Evolutionary conservation across 2,797 vertebrate species (phyloP).

Genomic region (Apodemus agrarius): DNA sequence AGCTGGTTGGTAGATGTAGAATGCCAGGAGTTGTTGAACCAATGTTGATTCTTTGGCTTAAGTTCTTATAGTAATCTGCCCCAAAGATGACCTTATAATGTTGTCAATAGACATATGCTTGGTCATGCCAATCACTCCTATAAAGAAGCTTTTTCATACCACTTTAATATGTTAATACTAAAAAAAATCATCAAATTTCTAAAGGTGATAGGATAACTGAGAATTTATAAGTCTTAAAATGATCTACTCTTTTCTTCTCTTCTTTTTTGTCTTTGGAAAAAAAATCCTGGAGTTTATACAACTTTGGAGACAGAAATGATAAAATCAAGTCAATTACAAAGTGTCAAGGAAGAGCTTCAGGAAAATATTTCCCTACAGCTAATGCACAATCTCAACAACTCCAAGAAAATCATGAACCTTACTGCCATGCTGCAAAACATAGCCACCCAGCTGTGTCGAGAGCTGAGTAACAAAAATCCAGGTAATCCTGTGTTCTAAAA

Average conservation of each 20-base stretch:
- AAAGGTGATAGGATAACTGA: background rate
- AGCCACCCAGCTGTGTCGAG: conserved; percentile 63
- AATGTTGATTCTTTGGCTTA: background rate
- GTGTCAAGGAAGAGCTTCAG: conserved; percentile 67
- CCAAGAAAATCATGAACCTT: conserved; percentile 22
- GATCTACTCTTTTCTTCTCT: background rate
- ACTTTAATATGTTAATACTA: background rate
- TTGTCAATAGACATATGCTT: background rate
- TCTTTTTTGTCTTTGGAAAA: background rate
- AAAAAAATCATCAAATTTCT: background rate
- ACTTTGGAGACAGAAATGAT: conserved; percentile 42
- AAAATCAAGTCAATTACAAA: conserved; percentile 50
- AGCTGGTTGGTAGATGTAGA: background rate
- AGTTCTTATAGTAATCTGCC: background rate
- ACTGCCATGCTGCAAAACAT: conserved; percentile 51
- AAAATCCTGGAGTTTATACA: conserved; percentile 44
- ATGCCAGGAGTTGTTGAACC: background rate
- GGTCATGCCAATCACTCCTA: background rate
- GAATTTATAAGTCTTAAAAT: background rate
- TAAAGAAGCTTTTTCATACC: background rate
- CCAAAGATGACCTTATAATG: background rate
- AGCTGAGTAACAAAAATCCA: background rate
- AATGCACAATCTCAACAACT: background rate
- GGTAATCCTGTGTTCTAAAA: conserved; percentile 46
- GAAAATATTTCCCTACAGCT: conserved; percentile 65